Conservation (phyloP, 1,140 invertebrate genomes). For the Achatina immaculata region DNA sequence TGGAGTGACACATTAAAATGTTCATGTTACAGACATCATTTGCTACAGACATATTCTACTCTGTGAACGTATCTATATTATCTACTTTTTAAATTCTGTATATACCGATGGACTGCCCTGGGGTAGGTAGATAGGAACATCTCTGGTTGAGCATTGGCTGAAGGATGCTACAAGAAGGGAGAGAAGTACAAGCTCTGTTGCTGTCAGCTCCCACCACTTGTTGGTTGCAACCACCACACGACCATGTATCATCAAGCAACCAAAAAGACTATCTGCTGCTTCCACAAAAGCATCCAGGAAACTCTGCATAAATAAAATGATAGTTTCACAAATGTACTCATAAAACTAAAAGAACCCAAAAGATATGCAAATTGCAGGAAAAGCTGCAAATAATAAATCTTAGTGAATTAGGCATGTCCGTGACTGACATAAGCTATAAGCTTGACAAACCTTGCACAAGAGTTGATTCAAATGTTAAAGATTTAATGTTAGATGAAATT, state of each 20-base stretch:
- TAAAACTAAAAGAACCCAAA: background rate
- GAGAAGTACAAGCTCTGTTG: constrained; percentile 82
- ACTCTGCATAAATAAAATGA: constrained; percentile 74
- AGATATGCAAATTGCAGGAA: background rate
- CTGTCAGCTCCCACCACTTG: constrained; percentile 82
- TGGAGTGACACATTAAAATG: no score
- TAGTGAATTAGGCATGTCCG: background rate
- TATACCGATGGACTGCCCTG: constrained; percentile 79
- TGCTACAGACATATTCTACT: no score
- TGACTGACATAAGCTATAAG: constrained; percentile 16
- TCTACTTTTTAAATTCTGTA: no score
- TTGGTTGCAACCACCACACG: constrained; percentile 83
- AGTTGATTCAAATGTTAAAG: background rate
- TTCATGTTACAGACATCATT: no score
- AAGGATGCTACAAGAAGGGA: constrained; percentile 78
- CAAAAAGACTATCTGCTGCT: constrained; percentile 82
- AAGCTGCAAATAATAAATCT: background rate
- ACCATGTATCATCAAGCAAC: constrained; percentile 83
- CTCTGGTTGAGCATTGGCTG: constrained; percentile 78
- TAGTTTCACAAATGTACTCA: background rate
- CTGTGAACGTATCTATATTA: no score
- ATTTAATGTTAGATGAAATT: background rate
- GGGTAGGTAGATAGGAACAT: constrained; percentile 86
- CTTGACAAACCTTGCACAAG: no score
- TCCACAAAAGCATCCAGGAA: constrained; percentile 83